These are phyloP conservation scores for Microplitis deprimator DNA, from an alignment of 2,888 invertebrate species.

Conservation along the genomic window DNA sequence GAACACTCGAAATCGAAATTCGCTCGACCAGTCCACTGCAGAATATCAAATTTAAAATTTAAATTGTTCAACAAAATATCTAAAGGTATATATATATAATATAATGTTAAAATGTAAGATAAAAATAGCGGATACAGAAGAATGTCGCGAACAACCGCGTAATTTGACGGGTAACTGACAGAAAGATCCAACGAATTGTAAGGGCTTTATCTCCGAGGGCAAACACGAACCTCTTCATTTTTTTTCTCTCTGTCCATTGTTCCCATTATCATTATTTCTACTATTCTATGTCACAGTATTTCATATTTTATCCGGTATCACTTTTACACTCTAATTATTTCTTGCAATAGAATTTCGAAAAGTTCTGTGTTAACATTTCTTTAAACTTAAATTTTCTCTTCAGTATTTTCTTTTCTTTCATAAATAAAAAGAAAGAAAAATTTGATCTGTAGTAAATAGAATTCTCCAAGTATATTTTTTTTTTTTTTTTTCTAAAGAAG, in stretches of 20 bases:
- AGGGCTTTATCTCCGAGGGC: not conserved
- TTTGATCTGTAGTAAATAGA: no score
- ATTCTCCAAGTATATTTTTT: no score
- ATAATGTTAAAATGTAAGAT: no score
- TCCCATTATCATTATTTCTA: not conserved
- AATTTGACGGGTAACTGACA: conserved; percentile 19
- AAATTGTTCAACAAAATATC: no score
- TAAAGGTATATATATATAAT: no score
- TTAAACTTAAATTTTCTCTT: no score
- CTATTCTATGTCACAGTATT: not conserved
- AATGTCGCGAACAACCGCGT: not conserved
- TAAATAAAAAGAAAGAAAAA: no score
- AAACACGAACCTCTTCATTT: not conserved
- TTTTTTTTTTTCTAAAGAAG: no score
- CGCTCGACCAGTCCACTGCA: no score
- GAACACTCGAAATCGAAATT: no score
- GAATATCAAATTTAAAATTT: no score
- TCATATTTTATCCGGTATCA: not conserved
- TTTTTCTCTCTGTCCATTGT: not conserved
- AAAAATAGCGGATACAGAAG: not conserved
- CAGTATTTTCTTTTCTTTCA: no score
- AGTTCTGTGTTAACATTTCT: not conserved
- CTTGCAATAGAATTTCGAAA: not conserved
- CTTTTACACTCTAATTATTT: conserved; percentile 16
- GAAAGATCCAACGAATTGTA: not conserved